Evolutionary conservation across 2,797 vertebrate genomes (phyloP).

Genomic region (Gila robusta): DNA sequence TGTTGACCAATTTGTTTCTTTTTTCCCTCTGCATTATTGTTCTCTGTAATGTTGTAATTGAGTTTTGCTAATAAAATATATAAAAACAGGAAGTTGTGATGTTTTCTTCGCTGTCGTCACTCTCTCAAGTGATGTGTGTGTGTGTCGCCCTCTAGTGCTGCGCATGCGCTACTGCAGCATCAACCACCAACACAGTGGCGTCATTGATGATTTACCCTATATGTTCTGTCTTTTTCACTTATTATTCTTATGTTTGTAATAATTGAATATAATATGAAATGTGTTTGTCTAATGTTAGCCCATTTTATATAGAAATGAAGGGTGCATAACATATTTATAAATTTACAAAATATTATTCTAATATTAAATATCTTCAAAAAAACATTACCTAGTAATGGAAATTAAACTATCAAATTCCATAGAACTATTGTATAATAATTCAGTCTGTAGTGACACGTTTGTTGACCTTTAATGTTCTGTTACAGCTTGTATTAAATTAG

Average conservation of each 20-base stretch:
- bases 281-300: not conserved
- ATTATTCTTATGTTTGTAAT: too few relatives aligned
- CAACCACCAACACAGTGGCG: not conserved
- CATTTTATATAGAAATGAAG: not conserved
- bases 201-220: too few relatives aligned
- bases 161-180: not conserved
- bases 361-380: not conserved
- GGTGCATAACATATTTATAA: not conserved
- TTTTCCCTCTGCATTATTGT: too few relatives aligned
- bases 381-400: not conserved
- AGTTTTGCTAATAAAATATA: too few relatives aligned
- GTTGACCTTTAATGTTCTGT: not conserved
- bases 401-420: not conserved
- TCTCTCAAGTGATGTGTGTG: not conserved
- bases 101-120: too few relatives aligned
- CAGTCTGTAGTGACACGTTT: not conserved
- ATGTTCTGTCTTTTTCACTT: too few relatives aligned
- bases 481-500: not conserved
- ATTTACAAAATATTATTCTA: not conserved
- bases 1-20: too few relatives aligned
- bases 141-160: slow-evolving; percentile 8
- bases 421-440: not conserved
- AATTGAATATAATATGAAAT: too few relatives aligned
- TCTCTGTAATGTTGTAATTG: too few relatives aligned
- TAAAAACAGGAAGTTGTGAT: too few relatives aligned